Percentiles rank a stretch among this genome's conserved stretches.
phyloP scores from a whole-genome alignment of 2,797 vertebrate species.

The Urosaurus nigricauda region DNA sequence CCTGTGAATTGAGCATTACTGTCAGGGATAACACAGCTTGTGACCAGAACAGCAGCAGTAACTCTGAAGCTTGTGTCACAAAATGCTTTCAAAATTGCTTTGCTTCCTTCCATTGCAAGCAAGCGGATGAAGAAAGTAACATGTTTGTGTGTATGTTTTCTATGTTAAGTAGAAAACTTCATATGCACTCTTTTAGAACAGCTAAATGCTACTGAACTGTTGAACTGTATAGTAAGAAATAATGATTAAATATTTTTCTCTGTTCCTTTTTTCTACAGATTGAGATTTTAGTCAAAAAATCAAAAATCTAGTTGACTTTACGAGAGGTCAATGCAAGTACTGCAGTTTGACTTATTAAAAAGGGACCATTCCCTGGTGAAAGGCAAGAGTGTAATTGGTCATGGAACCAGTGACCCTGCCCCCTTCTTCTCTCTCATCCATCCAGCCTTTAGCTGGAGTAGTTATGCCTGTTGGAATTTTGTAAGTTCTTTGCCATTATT shows the following conservation, averaged over 20 bases:
- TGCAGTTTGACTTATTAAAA: no score
- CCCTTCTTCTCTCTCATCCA: no score
- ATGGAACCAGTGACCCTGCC: no score
- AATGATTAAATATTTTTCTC: neutral
- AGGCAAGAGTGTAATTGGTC: no score
- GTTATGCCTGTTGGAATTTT: no score
- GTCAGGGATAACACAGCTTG: conserved; percentile 32
- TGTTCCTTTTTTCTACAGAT: neutral
- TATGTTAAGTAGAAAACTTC: neutral
- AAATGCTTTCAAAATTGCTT: conserved; percentile 41
- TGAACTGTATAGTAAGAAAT: neutral
- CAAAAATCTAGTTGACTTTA: no score
- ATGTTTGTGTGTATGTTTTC: neutral
- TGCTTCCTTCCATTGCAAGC: conserved; percentile 10
- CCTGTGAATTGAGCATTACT: conserved; percentile 43
- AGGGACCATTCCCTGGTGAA: no score
- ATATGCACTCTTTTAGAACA: conserved; percentile 15
- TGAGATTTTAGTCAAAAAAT: neutral
- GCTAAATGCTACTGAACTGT: neutral
- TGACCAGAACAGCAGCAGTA: conserved; percentile 41
- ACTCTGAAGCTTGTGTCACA: conserved; percentile 10
- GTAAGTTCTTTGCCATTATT: no score
- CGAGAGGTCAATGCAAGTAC: no score
- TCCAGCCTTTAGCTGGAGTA: no score
- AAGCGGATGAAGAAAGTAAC: neutral